Evolutionary conservation across 2,113 vertebrate species (phyloP), one percentile per base, ranked within the genome.

Genomic region (Orientallactaga bullata): DNA sequence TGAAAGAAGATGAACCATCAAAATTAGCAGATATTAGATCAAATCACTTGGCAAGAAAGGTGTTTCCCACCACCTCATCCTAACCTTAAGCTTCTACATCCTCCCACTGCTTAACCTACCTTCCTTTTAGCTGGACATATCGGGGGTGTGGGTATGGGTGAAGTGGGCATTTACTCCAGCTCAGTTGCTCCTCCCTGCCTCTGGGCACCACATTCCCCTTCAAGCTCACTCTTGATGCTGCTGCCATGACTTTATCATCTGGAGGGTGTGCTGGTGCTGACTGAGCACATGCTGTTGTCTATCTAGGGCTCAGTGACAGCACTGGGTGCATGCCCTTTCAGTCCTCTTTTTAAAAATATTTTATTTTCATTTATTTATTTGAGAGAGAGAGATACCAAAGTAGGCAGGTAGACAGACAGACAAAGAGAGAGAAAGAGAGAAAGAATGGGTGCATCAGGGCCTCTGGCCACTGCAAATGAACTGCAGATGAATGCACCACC

Each of bases 21-120:
- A 18, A 37, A 35, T 3, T 18, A 15, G 61, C 8, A 42, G 26
- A 86, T 86, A 83, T 86, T 60, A 82, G 58, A 60, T 21, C 63
- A 51, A 35, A 11, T 55, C 23, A 60, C 2, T 13, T 30, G 20
- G 1, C 26, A 61, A 72, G 82, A 82, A 89, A 72, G 9, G 37
- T 89, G 35, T 8, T 4, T 85, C 63, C 8, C 3, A 32, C 4
- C n/a, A 13, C 2, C 21, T 23, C 21, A n/a, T 2, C 20, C 4
- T 28, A 74, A 24, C 2, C 21, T 10, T 13, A 37, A 24, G 23
- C 21, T 60, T 72, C 30, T 51, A 5, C 0, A 12, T 3, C 3
- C n/a, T 6, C 12, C 4, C 23, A 39, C 17, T 16, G 11, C 13
- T 55, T 24, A 8, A 16, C 3, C 6, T 18, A 28, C 1, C 0